Percentiles rank a stretch among this genome's conserved stretches.
phyloP scores from a whole-genome alignment of 1,140 invertebrate genomes.

The Thaumatotibia leucotreta region DNA sequence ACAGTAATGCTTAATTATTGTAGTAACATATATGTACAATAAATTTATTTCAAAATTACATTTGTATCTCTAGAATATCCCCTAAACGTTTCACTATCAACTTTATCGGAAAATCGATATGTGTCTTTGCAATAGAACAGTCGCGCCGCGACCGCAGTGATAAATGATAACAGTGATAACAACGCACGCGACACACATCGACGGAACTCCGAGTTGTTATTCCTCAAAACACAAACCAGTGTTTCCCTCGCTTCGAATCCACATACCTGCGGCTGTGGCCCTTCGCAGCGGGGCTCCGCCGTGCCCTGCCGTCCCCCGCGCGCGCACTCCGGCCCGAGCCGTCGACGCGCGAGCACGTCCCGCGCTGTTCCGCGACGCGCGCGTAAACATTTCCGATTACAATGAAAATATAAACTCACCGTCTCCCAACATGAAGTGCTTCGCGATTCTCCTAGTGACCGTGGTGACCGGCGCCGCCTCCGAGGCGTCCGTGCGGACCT shows the following conservation, averaged over 20 bases:
- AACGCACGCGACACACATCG: neutral
- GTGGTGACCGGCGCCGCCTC: slow-evolving; percentile 45
- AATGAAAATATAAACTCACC: slow-evolving; percentile 46
- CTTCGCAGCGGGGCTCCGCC: slow-evolving; percentile 49
- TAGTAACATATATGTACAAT: slow-evolving; percentile 75
- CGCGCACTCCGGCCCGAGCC: slow-evolving; percentile 49
- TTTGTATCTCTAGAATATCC: slow-evolving; percentile 21
- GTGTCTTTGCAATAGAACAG: neutral
- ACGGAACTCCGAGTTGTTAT: neutral
- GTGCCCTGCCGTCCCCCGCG: slow-evolving; percentile 22
- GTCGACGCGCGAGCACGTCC: slow-evolving; percentile 33
- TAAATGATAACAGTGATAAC: slow-evolving; percentile 27
- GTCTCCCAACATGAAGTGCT: slow-evolving; percentile 50
- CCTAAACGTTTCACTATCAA: slow-evolving; percentile 23
- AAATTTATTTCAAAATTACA: slow-evolving; percentile 68
- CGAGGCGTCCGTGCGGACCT: slow-evolving; percentile 78
- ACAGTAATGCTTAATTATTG: slow-evolving; percentile 68
- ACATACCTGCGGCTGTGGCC: slow-evolving; percentile 44
- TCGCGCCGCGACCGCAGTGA: neutral
- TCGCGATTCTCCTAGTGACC: slow-evolving; percentile 39
- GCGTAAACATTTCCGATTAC: slow-evolving; percentile 57
- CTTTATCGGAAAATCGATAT: slow-evolving; percentile 59
- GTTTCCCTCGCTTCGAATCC: slow-evolving; percentile 37
- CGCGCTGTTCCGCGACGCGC: slow-evolving; percentile 20
- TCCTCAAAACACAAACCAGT: slow-evolving; percentile 14